Percentiles rank a stretch among this genome's conserved stretches.
These are phyloP conservation scores for Alcedo atthis DNA, from an alignment of 2,797 vertebrate genomes.

Conservation along the genomic window DNA sequence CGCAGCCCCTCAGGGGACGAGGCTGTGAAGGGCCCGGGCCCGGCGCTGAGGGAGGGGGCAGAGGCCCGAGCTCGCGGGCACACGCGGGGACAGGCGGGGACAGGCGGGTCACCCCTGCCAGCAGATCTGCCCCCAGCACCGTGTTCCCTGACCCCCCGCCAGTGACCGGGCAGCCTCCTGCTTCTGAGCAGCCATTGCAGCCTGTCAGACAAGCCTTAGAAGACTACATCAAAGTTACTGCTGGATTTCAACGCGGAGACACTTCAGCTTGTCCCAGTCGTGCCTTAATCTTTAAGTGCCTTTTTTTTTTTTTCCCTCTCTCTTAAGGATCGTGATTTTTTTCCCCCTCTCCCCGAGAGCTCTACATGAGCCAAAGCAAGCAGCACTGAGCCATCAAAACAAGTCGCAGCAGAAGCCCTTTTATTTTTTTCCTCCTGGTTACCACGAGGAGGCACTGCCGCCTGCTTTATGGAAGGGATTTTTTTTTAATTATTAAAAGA, in stretches of 20 bases:
- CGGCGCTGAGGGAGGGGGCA: no score
- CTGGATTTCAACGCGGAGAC: not conserved
- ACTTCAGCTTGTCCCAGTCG: not conserved
- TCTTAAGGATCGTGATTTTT: not conserved
- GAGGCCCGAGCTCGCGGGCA: not conserved
- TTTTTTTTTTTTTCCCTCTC: not conserved
- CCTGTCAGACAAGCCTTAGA: not conserved
- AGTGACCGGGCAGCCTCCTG: not conserved
- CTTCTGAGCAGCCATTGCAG: not conserved
- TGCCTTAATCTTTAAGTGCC: not conserved
- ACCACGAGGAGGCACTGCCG: slow-evolving; percentile 84
- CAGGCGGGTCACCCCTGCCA: not conserved
- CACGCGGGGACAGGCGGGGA: not conserved
- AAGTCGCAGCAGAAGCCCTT: not conserved
- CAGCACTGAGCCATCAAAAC: not conserved
- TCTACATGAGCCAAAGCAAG: slow-evolving; percentile 37
- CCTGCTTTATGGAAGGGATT: slow-evolving; percentile 72
- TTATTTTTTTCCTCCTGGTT: not conserved
- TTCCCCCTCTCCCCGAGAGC: not conserved
- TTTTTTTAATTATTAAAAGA: not conserved
- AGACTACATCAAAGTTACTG: not conserved
- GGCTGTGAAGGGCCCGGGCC: not conserved
- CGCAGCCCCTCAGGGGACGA: accelerated
- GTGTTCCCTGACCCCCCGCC: not conserved
- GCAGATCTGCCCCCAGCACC: not conserved